Evolutionary conservation across 2,797 vertebrate species (phyloP), one percentile per base, ranked within the genome.

Genomic region (Onychomys leucogaster): DNA sequence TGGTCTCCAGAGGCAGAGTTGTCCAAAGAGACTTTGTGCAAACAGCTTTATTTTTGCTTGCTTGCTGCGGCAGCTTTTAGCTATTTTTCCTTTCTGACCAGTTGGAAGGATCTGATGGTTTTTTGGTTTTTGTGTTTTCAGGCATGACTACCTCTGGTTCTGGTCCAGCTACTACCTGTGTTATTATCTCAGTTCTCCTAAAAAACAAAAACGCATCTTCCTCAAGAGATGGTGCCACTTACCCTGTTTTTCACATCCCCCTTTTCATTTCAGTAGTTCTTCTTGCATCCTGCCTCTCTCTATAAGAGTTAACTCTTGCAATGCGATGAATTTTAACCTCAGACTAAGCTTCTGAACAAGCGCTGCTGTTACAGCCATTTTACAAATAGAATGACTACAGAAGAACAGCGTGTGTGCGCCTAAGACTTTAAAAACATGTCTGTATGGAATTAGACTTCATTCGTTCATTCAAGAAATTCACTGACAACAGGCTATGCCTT

Each of bases 71-170:
- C 25, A 65, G 46, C 37, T 87, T 83, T 80, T 83, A 43, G 25
- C 93, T 85, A 25, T 7, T 80, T 55, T 82, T 76, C 6, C 19
- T 85, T 77, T 55, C 65, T 91, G 67, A 90, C 63, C 90, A 95
- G 1, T 71, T 77, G 92, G 16, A 89, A 93, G 49, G 14, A 91
- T 93, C 82, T 75, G 55, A 37, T 69, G 14, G 23, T 2, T 37
- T n/a, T 69, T 37, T 69, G 46, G 11, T 43, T 75, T 49, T 49
- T 34, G n/a, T 52, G 32, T 92, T 91, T 92, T 49, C 71, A 94
- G 76, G 80, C 59, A 84, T 95, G 71, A 81, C 69, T 94, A 76
- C 27, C 7, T 97, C 77, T 88, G 29, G 41, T 86, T 97, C 85
- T 89, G 32, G 69, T 91, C 59, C 94, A 92, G 55, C 93, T 87